Evolutionary conservation across 2,888 invertebrate genomes (phyloP).

Genomic region (Iphiclides podalirius): DNA sequence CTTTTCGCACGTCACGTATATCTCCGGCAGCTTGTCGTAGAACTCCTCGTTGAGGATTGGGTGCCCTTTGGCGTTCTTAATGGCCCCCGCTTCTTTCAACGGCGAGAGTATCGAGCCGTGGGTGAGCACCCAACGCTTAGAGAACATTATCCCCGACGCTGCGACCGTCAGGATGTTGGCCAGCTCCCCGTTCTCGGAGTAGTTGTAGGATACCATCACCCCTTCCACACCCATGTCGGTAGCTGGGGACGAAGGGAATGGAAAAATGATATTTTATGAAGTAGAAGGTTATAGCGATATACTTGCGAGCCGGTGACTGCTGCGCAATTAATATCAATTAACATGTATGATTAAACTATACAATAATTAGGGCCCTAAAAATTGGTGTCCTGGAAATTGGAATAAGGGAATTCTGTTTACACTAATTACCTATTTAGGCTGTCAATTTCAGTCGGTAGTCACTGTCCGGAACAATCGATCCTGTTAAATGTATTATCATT

Average conservation of each 20-base stretch:
- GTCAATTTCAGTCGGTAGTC: no score
- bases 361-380: no score
- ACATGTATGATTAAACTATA: no score
- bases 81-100: constrained; percentile 58
- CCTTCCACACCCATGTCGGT: constrained; percentile 65
- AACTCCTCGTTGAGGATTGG: constrained; percentile 65
- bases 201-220: constrained; percentile 74
- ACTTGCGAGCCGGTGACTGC: no score
- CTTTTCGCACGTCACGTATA: constrained; percentile 69
- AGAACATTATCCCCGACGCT: constrained; percentile 75
- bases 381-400: no score
- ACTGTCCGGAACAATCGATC: no score
- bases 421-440: no score
- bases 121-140: constrained; percentile 74
- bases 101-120: constrained; percentile 75
- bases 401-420: no score
- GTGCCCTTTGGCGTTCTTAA: constrained; percentile 59
- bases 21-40: constrained; percentile 65
- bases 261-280: no score
- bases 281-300: no score
- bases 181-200: constrained; percentile 60
- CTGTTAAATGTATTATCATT: no score
- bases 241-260: constrained; percentile 30
- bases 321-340: no score
- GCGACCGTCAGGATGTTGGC: constrained; percentile 71